A percentile compares a stretch with the other conserved stretches of the same genome.
Evolutionary conservation across 1,140 invertebrate genomes (phyloP).

Genomic region (Caenorhabditis remanei): DNA sequence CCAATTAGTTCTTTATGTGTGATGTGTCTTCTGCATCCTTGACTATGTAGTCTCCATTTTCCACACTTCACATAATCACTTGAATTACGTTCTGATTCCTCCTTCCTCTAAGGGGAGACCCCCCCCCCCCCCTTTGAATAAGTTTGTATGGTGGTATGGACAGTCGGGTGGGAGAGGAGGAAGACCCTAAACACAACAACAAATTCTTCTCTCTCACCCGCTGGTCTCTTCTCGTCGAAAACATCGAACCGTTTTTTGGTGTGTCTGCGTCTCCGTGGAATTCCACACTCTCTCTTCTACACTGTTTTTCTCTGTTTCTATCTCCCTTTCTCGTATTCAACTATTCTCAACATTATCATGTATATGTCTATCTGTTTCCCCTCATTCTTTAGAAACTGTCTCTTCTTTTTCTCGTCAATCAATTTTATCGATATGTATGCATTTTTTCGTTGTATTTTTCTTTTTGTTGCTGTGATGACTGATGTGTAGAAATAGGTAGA

Average conservation of each 20-base stretch:
- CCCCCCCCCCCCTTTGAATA: background rate
- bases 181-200: too few species aligned
- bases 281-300: background rate
- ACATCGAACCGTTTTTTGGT: background rate
- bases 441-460: too few species aligned
- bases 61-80: background rate
- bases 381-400: background rate
- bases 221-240: background rate
- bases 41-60: background rate
- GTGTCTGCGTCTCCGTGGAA: slow-evolving; percentile 6
- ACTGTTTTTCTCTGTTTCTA: background rate
- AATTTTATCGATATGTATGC: background rate
- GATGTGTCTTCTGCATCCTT: slow-evolving; percentile 15
- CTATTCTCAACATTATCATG: background rate
- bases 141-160: background rate
- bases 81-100: background rate
- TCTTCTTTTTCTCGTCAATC: background rate
- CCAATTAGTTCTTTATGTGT: slow-evolving; percentile 5
- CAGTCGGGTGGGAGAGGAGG: too few species aligned
- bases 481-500: too few species aligned
- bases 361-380: slow-evolving; percentile 8
- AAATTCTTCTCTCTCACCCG: background rate
- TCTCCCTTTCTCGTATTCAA: background rate
- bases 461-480: too few species aligned
- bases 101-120: background rate